Evolutionary conservation across 1,140 invertebrate genomes (phyloP), one percentile per base, ranked within the genome.

Genomic region (Sminthurinus signatus): DNA sequence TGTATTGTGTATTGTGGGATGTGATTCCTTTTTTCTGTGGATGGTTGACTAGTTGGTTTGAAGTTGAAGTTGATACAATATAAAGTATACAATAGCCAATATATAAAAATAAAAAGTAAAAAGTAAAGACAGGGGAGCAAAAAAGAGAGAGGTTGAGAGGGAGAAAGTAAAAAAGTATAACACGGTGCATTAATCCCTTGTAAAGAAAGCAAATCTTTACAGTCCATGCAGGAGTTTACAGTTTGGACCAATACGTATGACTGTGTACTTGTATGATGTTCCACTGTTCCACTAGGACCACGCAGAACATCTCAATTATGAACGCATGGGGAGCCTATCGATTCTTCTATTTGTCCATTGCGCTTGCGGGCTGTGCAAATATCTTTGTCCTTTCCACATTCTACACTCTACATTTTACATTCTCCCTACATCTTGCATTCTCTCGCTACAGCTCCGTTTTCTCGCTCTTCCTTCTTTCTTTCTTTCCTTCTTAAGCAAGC

Each of bases 241-340:
- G 32, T 28, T 14, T 52, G 50, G 50, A 5, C 50, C 23, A 27
- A 52, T 27, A 52, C 50, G 50, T 52, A 52, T 52, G 50, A 52
- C 50, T 52, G n/a, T n/a, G n/a, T n/a, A n/a, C n/a, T n/a, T n/a
- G n/a, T n/a, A n/a, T n/a, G n/a, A n/a, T n/a, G n/a, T n/a, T n/a
- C n/a, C n/a, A n/a, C n/a, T n/a, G 50, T 29, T 52, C 50, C 50
- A 29, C 50, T 25, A 52, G 50, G 50, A 52, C 23, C 50, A 51
- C 52, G 60, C 60, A 62, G 60, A 59, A 64, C 56, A 48, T 64
- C 62, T 64, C 62, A 64, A 59, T 54, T 59, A 59, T 58, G 55
- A 64, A 59, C 55, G 62, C 62, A 58, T 59, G 62, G 42, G 56
- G 61, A 64, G 54, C 55, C 31, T 31, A 64, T 64, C 62, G 62